Evolutionary conservation across 2,113 vertebrate genomes (phyloP).

Genomic region (Numenius arquata): DNA sequence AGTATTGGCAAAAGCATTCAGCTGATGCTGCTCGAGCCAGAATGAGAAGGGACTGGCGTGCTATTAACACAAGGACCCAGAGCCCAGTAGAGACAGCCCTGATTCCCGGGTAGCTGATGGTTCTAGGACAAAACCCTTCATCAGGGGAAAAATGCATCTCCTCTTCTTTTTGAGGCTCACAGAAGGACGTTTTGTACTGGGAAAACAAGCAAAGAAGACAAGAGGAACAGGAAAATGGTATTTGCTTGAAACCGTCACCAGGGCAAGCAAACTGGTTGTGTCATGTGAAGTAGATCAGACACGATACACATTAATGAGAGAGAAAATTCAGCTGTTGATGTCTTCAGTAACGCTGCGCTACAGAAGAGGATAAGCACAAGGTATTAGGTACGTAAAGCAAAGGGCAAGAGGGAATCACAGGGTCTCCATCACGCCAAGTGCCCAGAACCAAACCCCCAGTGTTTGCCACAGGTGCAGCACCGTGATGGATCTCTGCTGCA

Average conservation of each 20-base stretch:
- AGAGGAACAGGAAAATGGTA: not conserved
- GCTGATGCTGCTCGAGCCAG: not conserved
- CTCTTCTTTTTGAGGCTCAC: not conserved
- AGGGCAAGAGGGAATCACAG: too few species aligned
- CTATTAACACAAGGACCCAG: not conserved
- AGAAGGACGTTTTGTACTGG: not conserved
- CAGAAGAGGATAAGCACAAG: not conserved
- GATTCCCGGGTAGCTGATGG: not conserved
- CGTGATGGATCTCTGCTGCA: not conserved
- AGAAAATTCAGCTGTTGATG: not conserved
- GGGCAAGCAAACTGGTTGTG: not conserved
- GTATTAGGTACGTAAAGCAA: not conserved
- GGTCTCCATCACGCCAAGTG: not conserved
- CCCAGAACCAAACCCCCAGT: not conserved
- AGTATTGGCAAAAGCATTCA: not conserved
- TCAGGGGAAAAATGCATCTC: not conserved
- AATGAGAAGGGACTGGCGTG: not conserved
- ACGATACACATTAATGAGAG: rapidly evolving
- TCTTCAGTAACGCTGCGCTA: not conserved
- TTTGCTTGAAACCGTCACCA: not conserved
- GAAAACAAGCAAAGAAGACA: not conserved
- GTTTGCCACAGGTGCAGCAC: rapidly evolving
- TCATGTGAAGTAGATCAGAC: not conserved
- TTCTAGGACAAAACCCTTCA: not conserved
- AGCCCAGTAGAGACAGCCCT: not conserved